These are phyloP conservation scores for Mechanitis messenoides DNA, from an alignment of 2,888 invertebrate species.

Conservation along the genomic window DNA sequence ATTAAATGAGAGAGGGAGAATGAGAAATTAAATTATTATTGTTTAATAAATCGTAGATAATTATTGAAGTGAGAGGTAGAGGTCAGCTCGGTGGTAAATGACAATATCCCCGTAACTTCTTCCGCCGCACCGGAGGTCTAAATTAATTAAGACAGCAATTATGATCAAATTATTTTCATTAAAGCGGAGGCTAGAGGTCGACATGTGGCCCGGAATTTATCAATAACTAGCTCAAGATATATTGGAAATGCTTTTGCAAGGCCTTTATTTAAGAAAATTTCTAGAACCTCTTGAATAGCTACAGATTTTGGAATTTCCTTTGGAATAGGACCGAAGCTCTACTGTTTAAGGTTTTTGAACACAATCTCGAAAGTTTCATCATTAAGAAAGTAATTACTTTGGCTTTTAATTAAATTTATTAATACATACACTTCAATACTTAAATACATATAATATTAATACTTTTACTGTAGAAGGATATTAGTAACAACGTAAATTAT, in stretches of 20 bases:
- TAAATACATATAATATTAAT: too few relatives aligned
- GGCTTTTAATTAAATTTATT: too few relatives aligned
- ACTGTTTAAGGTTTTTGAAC: too few relatives aligned
- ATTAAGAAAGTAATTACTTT: too few relatives aligned
- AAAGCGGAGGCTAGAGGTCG: conserved; percentile 12
- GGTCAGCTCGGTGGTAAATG: neutral
- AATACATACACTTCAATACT: too few relatives aligned
- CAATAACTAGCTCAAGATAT: conserved; percentile 23
- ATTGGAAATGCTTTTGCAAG: conserved; percentile 22
- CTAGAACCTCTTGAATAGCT: conserved; percentile 2
- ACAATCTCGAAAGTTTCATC: too few relatives aligned
- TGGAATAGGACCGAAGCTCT: neutral
- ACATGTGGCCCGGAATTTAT: conserved; percentile 18
- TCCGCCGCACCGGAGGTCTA: neutral
- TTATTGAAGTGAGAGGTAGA: too few relatives aligned
- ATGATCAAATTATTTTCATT: conserved; percentile 25
- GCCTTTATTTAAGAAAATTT: conserved; percentile 21
- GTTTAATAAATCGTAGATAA: too few relatives aligned
- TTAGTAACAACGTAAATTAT: too few relatives aligned
- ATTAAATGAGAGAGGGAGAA: too few relatives aligned
- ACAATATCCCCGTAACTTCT: neutral
- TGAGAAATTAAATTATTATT: too few relatives aligned
- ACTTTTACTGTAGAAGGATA: too few relatives aligned
- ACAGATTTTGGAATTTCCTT: neutral
- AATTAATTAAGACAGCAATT: conserved; percentile 8